Evolutionary conservation across 64 coral and sea anemone species (phyloP).

Genomic region (Pachyseris speciosa): DNA sequence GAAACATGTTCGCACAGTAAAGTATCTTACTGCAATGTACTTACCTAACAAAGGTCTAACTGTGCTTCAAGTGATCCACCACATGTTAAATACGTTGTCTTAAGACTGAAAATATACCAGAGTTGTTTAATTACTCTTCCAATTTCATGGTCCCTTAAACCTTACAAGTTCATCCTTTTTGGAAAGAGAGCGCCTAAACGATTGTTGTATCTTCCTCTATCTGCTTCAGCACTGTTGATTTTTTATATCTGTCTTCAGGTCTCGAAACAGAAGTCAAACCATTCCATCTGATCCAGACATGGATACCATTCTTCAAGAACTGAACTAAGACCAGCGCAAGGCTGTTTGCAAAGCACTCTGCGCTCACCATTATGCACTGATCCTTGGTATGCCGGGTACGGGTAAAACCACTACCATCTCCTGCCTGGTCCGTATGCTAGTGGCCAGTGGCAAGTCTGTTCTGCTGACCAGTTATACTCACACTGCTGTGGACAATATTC

Average conservation of each 20-base stretch:
- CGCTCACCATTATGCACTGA: slow-evolving; percentile 89
- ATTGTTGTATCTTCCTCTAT: too few relatives aligned
- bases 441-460: slow-evolving; percentile 78
- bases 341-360: slow-evolving; percentile 82
- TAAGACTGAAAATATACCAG: too few relatives aligned
- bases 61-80: too few relatives aligned
- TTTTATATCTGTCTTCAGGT: slow-evolving; percentile 37
- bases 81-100: too few relatives aligned
- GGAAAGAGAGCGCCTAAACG: too few relatives aligned
- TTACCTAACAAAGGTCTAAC: too few relatives aligned
- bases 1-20: too few relatives aligned
- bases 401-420: slow-evolving; percentile 97
- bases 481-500: slow-evolving; percentile 96
- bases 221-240: too few relatives aligned
- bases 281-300: slow-evolving; percentile 40
- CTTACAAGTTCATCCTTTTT: too few relatives aligned
- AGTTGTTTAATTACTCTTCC: too few relatives aligned
- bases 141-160: too few relatives aligned
- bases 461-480: slow-evolving; percentile 96
- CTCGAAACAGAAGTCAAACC: slow-evolving; percentile 44
- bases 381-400: slow-evolving; percentile 93
- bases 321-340: slow-evolving; percentile 86
- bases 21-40: too few relatives aligned
- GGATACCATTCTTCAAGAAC: slow-evolving; percentile 55
- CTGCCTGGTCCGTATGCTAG: slow-evolving; percentile 85